Evolutionary conservation across 1,140 invertebrate genomes (phyloP), one percentile per base, ranked within the genome.

Genomic region (Diuraphis noxia): DNA sequence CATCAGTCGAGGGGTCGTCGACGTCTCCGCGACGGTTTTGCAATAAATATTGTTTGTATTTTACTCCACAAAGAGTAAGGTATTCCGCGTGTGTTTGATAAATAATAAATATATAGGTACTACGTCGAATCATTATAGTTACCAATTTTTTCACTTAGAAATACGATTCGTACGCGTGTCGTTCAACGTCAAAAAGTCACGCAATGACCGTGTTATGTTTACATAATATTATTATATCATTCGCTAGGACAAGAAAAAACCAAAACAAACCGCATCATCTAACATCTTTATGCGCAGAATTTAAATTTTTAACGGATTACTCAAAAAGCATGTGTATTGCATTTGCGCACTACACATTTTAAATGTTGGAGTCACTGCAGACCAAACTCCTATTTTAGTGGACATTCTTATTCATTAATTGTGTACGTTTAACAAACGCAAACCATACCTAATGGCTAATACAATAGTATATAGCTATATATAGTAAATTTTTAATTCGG

Each of bases 171-270:
- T 30, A 30, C 56, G 30, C n/a, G 56, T 72, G 56, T 72, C 30
- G n/a, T 72, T 72, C 13, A 17, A 72, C 56, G 56, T n/a, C 56
- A n/a, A n/a, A 72, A 72, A 34, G 56, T 72, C 56, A 72, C 56
- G 30, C n/a, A 72, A 34, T n/a, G 56, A 72, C 56, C 56, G 56
- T n/a, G n/a, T n/a, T 13, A n/a, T 72, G 17, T 72, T 72, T 72
- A 72, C 56, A 72, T 72, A 72, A 72, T 72, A 72, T n/a, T 72
- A n/a, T 72, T n/a, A 72, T 72, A 72, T 72, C 56, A 72, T n/a
- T 72, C 56, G 30, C 13, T 17, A 72, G 10, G 4, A 49, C 46
- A 17, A 72, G 56, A n/a, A 72, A n/a, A 72, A 72, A 72, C 56
- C 30, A n/a, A 72, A 72, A 72, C 56, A 72, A 72, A 72, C 13